A percentile compares a stretch with the other conserved stretches of the same genome.
Evolutionary conservation across 2,797 vertebrate genomes (phyloP).

Genomic region (Bucorvus abyssinicus): DNA sequence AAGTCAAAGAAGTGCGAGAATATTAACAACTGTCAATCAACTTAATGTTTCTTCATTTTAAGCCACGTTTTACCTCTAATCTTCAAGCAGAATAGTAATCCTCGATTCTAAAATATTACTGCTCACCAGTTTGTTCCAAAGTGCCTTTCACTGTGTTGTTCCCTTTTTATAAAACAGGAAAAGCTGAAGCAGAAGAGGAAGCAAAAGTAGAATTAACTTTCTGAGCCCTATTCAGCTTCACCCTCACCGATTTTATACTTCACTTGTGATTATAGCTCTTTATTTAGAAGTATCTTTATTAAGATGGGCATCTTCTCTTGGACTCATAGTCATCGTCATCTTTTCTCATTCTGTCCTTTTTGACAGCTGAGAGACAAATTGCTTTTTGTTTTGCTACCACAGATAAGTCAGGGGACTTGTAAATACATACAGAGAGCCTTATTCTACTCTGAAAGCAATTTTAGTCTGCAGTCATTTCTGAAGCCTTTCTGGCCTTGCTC

Average conservation of each 20-base stretch:
- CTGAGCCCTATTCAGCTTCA: not conserved
- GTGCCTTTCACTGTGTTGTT: not conserved
- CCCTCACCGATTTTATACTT: not conserved
- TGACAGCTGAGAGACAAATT: not conserved
- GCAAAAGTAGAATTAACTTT: not conserved
- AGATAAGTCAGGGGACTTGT: not conserved
- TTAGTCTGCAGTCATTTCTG: not conserved
- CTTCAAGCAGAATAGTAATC: not conserved
- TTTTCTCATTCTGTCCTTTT: not conserved
- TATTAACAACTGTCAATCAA: conserved; percentile 10
- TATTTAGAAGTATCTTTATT: not conserved
- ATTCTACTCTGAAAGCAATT: not conserved
- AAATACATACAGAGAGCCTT: not conserved
- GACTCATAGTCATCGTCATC: not conserved
- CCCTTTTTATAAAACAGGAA: not conserved
- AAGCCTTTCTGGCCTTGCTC: not conserved
- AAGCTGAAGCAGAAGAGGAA: not conserved
- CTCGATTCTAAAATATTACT: not conserved
- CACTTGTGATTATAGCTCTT: not conserved
- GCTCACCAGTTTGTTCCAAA: not conserved
- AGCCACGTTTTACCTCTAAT: not conserved
- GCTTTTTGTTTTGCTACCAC: not conserved
- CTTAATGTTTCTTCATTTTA: not conserved
- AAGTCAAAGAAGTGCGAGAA: not conserved
- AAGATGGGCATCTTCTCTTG: not conserved